These are phyloP conservation scores for Ceratothoa steindachneri DNA, from an alignment of 2,888 invertebrate genomes.

Conservation along the genomic window DNA sequence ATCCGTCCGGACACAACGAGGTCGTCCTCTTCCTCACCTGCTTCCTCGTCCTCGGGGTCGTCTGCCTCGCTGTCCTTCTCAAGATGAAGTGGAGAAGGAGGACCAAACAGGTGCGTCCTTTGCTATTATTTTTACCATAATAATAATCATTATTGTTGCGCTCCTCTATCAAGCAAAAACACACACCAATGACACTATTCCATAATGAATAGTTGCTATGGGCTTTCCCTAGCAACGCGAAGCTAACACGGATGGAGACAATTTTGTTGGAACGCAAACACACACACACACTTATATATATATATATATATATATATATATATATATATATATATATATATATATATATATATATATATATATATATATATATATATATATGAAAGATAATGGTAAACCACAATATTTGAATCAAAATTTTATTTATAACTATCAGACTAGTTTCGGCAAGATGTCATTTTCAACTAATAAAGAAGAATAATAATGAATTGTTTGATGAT, in stretches of 20 bases:
- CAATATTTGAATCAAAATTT: too few species aligned
- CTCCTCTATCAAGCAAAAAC: not conserved
- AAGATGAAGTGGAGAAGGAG: slow-evolving; percentile 44
- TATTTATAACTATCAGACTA: too few species aligned
- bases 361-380: slow-evolving; percentile 22
- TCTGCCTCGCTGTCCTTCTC: slow-evolving; percentile 42
- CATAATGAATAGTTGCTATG: too few species aligned
- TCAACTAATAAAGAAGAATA: not conserved
- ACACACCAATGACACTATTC: not conserved
- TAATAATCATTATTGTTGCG: not conserved
- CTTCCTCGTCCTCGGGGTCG: slow-evolving; percentile 40
- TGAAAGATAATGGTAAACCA: too few species aligned
- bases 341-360: slow-evolving; percentile 21
- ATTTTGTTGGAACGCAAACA: not conserved
- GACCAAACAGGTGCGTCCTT: slow-evolving; percentile 31
- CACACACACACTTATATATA: slow-evolving; percentile 1
- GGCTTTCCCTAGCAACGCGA: too few species aligned
- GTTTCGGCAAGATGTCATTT: too few species aligned
- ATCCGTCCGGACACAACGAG: slow-evolving; percentile 31
- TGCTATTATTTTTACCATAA: not conserved
- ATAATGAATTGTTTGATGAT: not conserved
- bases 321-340: slow-evolving; percentile 22
- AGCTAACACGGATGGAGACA: too few species aligned
- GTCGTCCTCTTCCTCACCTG: slow-evolving; percentile 40
- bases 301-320: slow-evolving; percentile 22